Percentiles rank a stretch among this genome's conserved stretches.
phyloP scores from a whole-genome alignment of 2,797 vertebrate genomes.

The Sternotherus odoratus region DNA sequence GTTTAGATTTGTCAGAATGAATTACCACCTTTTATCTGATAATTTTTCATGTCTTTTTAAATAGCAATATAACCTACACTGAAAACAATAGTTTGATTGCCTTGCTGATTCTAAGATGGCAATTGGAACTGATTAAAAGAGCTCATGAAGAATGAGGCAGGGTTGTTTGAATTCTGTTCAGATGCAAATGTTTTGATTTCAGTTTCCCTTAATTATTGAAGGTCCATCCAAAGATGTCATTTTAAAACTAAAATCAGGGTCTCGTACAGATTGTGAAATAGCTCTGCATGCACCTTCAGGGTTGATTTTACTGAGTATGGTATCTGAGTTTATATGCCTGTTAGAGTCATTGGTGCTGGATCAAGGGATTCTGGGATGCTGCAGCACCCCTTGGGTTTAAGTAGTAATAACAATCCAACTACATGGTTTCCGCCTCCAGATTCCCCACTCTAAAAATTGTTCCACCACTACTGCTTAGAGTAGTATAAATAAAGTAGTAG shows the following conservation, averaged over 20 bases:
- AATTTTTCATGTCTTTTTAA: background rate
- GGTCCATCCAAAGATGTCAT: background rate
- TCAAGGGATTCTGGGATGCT: no score
- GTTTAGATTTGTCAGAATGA: background rate
- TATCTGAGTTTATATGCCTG: background rate
- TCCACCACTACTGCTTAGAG: background rate
- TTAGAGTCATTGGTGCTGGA: background rate
- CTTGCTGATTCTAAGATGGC: background rate
- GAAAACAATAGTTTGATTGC: background rate
- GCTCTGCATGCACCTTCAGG: background rate
- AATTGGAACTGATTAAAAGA: background rate
- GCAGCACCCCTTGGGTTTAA: no score
- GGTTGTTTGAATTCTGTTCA: constrained; percentile 24
- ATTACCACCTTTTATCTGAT: background rate
- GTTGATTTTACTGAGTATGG: background rate
- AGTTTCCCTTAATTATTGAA: background rate
- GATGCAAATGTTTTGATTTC: background rate
- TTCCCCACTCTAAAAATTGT: no score
- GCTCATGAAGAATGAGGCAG: background rate
- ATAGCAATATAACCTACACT: background rate
- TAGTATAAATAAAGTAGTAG: background rate
- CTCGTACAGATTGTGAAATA: background rate
- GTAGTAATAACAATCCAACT: no score
- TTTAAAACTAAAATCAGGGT: background rate
- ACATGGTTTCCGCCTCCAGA: no score